Percentiles rank a stretch among this genome's conserved stretches.
These are phyloP conservation scores for Scomber colias DNA, from an alignment of 2,113 vertebrate genomes.

Conservation along the genomic window DNA sequence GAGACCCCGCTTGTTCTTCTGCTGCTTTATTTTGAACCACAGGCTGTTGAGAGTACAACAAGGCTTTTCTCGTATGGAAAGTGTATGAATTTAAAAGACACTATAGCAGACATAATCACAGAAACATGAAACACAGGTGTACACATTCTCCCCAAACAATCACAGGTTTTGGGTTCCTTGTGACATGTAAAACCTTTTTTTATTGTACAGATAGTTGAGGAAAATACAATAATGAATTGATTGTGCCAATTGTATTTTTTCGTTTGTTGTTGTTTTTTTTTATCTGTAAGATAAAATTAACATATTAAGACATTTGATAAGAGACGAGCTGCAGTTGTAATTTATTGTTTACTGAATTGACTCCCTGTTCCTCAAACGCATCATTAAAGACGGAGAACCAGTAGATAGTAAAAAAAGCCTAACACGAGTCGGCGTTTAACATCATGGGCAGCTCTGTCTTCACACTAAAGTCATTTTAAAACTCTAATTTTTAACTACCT, in stretches of 20 bases:
- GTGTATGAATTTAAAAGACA: slow-evolving; percentile 58
- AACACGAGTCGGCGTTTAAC: slow-evolving; percentile 4
- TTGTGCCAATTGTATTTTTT: slow-evolving; percentile 78
- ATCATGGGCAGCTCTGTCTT: slow-evolving; percentile 46
- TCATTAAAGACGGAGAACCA: slow-evolving; percentile 43
- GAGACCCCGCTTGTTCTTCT: slow-evolving; percentile 62
- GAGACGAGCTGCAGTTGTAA: slow-evolving; percentile 76
- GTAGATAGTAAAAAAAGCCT: slow-evolving; percentile 15
- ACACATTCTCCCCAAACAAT: slow-evolving; percentile 60
- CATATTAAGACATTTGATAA: slow-evolving; percentile 70
- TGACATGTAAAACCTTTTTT: slow-evolving; percentile 67
- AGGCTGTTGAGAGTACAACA: slow-evolving; percentile 53
- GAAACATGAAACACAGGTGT: slow-evolving; percentile 61
- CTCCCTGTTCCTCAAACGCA: slow-evolving; percentile 22
- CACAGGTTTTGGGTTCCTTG: slow-evolving; percentile 65
- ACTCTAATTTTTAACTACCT: slow-evolving; percentile 68
- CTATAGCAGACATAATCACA: slow-evolving; percentile 65
- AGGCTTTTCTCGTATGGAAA: slow-evolving; percentile 54
- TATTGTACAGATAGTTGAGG: slow-evolving; percentile 79
- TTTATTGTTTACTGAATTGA: slow-evolving; percentile 83
- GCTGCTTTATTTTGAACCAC: slow-evolving; percentile 68
- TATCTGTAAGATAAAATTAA: slow-evolving; percentile 73
- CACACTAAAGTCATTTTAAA: slow-evolving; percentile 67
- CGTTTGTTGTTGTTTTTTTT: slow-evolving; percentile 49
- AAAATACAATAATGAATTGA: slow-evolving; percentile 73